A percentile compares a stretch with the other conserved stretches of the same genome.
Evolutionary conservation across 2,888 invertebrate genomes (phyloP).

Genomic region (Hirtodrosophila alboralis): DNA sequence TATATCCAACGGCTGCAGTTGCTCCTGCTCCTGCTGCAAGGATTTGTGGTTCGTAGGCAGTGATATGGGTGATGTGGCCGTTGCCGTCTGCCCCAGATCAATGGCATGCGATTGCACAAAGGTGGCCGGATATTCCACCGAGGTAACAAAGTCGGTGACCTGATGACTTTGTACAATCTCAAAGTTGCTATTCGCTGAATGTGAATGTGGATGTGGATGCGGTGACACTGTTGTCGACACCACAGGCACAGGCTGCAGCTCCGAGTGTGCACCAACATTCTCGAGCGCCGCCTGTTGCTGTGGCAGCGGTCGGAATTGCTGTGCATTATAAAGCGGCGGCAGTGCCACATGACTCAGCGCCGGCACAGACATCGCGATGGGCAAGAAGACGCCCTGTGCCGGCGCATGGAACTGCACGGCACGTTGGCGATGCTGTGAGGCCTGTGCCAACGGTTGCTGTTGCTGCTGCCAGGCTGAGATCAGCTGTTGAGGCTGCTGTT

Average conservation of each 20-base stretch:
- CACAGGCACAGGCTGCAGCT: slow-evolving; percentile 67
- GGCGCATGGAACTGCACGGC: slow-evolving; percentile 50
- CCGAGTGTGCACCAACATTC: slow-evolving; percentile 78
- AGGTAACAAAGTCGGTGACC: slow-evolving; percentile 88
- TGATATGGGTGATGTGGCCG: slow-evolving; percentile 85
- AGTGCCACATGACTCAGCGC: slow-evolving; percentile 87
- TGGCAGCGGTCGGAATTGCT: slow-evolving; percentile 84
- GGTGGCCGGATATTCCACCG: slow-evolving; percentile 89
- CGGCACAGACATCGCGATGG: slow-evolving; percentile 87
- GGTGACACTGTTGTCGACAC: slow-evolving; percentile 39
- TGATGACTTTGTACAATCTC: slow-evolving; percentile 87
- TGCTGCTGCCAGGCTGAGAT: slow-evolving; percentile 28
- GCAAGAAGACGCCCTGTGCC: slow-evolving; percentile 71
- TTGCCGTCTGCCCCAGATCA: slow-evolving; percentile 85
- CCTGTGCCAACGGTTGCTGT: slow-evolving; percentile 42
- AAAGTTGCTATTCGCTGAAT: slow-evolving; percentile 62
- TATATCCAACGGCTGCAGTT: slow-evolving; percentile 37
- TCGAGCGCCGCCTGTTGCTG: slow-evolving; percentile 43
- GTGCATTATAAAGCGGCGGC: slow-evolving; percentile 87
- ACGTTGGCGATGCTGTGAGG: slow-evolving; percentile 60
- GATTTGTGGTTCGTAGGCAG: slow-evolving; percentile 40
- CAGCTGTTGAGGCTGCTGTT: not conserved
- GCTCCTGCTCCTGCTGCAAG: slow-evolving; percentile 1
- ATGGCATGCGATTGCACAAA: slow-evolving; percentile 86
- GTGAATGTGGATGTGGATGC: not conserved